Conservation (phyloP, 2,113 vertebrate species). For the Pedetes capensis region DNA sequence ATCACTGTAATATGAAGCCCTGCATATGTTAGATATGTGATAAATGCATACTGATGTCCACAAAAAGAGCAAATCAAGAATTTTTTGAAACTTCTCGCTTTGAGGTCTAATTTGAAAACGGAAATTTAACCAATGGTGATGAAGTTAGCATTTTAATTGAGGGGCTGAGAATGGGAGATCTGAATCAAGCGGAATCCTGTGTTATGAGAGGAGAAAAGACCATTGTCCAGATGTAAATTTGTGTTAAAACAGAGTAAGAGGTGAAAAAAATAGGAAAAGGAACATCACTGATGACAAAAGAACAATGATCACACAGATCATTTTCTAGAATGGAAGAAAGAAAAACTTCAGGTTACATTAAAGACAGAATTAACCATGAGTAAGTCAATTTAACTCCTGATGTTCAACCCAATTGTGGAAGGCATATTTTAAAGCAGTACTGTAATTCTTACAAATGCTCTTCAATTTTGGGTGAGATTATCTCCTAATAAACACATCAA, state of each 20-base stretch:
- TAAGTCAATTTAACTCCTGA: neutral
- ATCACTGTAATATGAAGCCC: neutral
- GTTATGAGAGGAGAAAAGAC: neutral
- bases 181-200: neutral
- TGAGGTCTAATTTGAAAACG: neutral
- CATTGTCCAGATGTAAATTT: neutral
- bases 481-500: neutral
- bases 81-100: neutral
- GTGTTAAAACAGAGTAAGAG: neutral
- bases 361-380: neutral
- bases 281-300: no score
- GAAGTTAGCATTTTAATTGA: neutral
- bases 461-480: neutral
- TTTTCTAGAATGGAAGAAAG: neutral
- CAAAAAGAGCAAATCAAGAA: neutral
- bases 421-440: neutral
- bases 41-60: neutral
- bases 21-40: neutral
- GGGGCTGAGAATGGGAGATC: neutral
- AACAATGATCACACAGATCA: neutral
- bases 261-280: neutral
- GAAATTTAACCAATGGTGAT: neutral
- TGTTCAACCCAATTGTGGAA: neutral
- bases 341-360: neutral
- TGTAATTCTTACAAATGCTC: neutral